phyloP scores from a whole-genome alignment of 2,113 vertebrate genomes.

The Oxygymnocypris stewartii region DNA sequence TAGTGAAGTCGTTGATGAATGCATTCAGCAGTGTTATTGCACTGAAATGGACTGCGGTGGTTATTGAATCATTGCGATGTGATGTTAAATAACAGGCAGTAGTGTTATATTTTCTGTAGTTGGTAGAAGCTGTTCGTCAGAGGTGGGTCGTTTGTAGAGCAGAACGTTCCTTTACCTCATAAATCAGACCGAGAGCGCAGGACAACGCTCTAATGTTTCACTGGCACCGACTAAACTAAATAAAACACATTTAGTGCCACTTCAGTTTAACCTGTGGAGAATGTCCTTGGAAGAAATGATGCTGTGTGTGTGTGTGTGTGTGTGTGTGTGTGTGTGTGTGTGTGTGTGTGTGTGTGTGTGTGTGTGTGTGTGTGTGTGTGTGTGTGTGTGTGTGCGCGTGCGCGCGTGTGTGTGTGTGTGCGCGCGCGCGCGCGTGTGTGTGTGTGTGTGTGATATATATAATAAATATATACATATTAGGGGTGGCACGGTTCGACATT shows the following conservation, averaged over 20 bases:
- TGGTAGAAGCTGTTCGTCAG: conserved; percentile 66
- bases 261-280: background rate
- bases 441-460: too few relatives aligned
- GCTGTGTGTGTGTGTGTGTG: too few relatives aligned
- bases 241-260: conserved; percentile 56
- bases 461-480: too few relatives aligned
- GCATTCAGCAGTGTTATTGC: conserved; percentile 54
- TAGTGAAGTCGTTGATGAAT: background rate
- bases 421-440: too few relatives aligned
- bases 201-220: conserved; percentile 46
- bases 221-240: conserved; percentile 44
- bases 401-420: too few relatives aligned
- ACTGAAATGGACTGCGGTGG: conserved; percentile 63
- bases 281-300: background rate
- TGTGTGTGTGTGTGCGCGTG: too few relatives aligned
- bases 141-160: conserved; percentile 62
- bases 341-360: too few relatives aligned
- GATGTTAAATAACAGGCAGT: conserved; percentile 70
- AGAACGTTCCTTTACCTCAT: conserved; percentile 56
- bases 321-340: too few relatives aligned
- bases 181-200: conserved; percentile 69
- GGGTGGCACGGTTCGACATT: too few relatives aligned
- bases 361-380: too few relatives aligned
- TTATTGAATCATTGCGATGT: conserved; percentile 67
- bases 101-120: conserved; percentile 64